Conservation (phyloP, 2,113 vertebrate genomes). For the Clarias macrocephalus region DNA sequence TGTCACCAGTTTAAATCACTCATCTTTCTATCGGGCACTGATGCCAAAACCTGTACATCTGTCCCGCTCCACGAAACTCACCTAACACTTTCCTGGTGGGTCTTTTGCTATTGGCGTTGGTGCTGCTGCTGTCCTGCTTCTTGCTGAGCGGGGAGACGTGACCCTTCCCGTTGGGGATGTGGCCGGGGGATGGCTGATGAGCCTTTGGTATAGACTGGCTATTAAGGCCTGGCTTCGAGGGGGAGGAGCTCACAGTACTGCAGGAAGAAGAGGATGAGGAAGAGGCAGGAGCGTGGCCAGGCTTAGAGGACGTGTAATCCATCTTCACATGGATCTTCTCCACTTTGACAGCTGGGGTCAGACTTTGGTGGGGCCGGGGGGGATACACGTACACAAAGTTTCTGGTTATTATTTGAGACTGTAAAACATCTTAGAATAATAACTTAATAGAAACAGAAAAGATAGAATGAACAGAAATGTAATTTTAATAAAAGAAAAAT, state of each 20-base stretch:
- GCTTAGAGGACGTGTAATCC: conserved; percentile 88
- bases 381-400: conserved; percentile 30
- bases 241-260: conserved; percentile 95
- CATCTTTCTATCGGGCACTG: neutral
- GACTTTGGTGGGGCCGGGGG: conserved; percentile 66
- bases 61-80: conserved; percentile 57
- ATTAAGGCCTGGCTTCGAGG: conserved; percentile 98
- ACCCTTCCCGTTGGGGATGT: conserved; percentile 97
- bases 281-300: conserved; percentile 82
- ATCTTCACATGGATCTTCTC: conserved; percentile 92
- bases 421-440: neutral
- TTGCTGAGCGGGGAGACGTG: conserved; percentile 88
- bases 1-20: neutral
- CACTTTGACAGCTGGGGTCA: conserved; percentile 90
- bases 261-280: conserved; percentile 86
- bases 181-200: conserved; percentile 90
- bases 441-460: neutral
- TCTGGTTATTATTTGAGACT: neutral
- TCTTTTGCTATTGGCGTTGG: conserved; percentile 85
- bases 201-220: conserved; percentile 99
- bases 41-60: neutral
- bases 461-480: too few relatives aligned
- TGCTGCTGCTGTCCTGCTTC: conserved; percentile 88
- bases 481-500: too few relatives aligned
- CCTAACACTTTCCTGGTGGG: conserved; percentile 94